Conservation (phyloP, 2,113 vertebrate genomes). For the Brachypodius melanocephalos region DNA sequence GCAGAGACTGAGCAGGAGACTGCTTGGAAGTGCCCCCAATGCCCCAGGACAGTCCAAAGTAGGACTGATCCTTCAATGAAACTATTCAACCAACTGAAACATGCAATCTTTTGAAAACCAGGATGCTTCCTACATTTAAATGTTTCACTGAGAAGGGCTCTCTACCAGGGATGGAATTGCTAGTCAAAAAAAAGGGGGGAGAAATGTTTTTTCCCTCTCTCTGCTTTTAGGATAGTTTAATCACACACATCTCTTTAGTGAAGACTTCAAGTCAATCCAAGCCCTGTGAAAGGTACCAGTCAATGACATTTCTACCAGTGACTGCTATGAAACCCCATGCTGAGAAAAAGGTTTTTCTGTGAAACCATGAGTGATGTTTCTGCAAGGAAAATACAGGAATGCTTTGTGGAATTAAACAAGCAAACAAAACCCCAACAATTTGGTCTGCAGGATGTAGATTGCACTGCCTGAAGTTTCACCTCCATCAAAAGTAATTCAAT, state of each 20-base stretch:
- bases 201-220: fast-evolving
- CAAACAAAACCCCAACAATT: not conserved
- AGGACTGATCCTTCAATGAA: not conserved
- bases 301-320: not conserved
- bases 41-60: not conserved
- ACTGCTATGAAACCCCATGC: not conserved
- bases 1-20: not conserved
- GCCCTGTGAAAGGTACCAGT: not conserved
- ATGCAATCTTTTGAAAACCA: not conserved
- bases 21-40: not conserved
- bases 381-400: slow-evolving; percentile 30
- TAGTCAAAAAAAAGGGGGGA: not conserved
- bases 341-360: not conserved
- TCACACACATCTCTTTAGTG: not conserved
- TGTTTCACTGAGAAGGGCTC: not conserved
- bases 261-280: not conserved
- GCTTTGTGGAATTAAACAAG: not conserved
- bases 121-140: not conserved
- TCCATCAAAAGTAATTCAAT: slow-evolving; percentile 40
- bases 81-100: not conserved
- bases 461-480: slow-evolving; percentile 23
- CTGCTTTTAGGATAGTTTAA: not conserved
- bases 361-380: not conserved
- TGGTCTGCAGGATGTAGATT: slow-evolving; percentile 23
- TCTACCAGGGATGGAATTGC: not conserved